These are phyloP conservation scores for Alcedo quadribrachys DNA, from an alignment of 2,797 vertebrate genomes.

Conservation along the genomic window DNA sequence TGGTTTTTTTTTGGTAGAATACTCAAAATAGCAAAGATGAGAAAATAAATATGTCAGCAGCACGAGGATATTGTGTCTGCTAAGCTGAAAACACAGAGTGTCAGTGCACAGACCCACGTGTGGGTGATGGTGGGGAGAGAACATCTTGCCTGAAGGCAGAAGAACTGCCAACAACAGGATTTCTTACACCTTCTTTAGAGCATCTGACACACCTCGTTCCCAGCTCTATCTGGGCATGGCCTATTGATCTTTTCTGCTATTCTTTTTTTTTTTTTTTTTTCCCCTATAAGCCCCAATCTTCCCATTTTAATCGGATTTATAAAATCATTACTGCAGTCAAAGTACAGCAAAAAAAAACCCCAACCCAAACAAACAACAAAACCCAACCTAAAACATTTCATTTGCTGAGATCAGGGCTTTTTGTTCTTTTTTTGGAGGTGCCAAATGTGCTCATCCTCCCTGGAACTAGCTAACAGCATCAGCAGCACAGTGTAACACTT, in stretches of 20 bases:
- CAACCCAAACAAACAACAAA: too few species aligned
- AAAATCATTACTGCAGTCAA: background rate
- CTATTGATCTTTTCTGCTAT: background rate
- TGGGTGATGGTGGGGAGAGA: background rate
- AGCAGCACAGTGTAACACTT: conserved; percentile 55
- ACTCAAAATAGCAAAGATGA: background rate
- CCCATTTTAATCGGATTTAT: background rate
- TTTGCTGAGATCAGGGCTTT: conserved; percentile 46
- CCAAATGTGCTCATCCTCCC: conserved; percentile 47
- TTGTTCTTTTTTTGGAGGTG: conserved; percentile 57
- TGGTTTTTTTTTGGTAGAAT: background rate
- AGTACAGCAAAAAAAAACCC: background rate
- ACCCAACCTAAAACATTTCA: background rate
- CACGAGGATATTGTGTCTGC: background rate
- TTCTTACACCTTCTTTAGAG: conserved; percentile 6
- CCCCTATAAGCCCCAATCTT: background rate
- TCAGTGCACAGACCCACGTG: conserved; percentile 4
- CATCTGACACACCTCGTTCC: background rate
- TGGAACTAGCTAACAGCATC: conserved; percentile 36
- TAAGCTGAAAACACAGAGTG: background rate
- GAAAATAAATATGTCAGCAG: conserved; percentile 4
- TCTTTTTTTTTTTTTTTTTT: too few species aligned
- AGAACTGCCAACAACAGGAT: background rate
- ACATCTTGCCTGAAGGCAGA: conserved; percentile 2
- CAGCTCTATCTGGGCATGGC: background rate